phyloP scores from a whole-genome alignment of 2,113 vertebrate species.

The Callionymus lyra region DNA sequence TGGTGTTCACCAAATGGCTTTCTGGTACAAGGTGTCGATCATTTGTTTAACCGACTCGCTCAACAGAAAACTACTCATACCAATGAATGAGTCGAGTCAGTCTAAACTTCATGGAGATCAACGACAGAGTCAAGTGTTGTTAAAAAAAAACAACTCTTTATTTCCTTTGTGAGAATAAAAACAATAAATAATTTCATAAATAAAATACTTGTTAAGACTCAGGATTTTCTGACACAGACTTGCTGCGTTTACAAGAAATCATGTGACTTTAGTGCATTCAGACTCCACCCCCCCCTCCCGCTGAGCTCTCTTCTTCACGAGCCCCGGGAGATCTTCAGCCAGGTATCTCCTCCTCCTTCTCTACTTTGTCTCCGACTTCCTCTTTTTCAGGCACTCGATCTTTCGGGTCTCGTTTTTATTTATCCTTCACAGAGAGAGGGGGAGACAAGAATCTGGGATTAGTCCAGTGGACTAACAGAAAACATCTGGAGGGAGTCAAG shows the following conservation, averaged over 20 bases:
- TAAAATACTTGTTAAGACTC: conserved; percentile 18
- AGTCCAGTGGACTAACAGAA: conserved; percentile 30
- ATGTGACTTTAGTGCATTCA: conserved; percentile 2
- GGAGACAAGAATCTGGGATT: conserved; percentile 13
- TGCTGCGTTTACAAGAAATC: conserved; percentile 6
- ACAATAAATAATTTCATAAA: conserved; percentile 48
- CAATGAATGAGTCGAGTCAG: no score
- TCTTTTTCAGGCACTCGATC: conserved; percentile 39
- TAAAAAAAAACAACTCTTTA: conserved; percentile 41
- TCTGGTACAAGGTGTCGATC: no score
- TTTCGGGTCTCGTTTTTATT: conserved; percentile 49
- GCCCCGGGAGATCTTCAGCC: conserved; percentile 19
- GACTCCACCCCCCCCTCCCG: background rate
- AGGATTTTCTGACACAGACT: conserved; percentile 32
- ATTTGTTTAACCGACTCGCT: no score
- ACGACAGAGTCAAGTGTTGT: no score
- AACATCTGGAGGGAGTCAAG: conserved; percentile 40
- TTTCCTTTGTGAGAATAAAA: conserved; percentile 4
- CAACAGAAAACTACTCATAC: no score
- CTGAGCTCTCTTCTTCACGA: conserved; percentile 14
- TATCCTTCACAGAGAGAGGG: conserved; percentile 34
- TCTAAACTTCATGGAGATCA: no score
- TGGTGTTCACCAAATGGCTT: no score
- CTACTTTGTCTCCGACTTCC: conserved; percentile 13
- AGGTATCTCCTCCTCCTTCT: background rate